Conservation (phyloP, 2,113 vertebrate species). For the Plestiodon gilberti region DNA sequence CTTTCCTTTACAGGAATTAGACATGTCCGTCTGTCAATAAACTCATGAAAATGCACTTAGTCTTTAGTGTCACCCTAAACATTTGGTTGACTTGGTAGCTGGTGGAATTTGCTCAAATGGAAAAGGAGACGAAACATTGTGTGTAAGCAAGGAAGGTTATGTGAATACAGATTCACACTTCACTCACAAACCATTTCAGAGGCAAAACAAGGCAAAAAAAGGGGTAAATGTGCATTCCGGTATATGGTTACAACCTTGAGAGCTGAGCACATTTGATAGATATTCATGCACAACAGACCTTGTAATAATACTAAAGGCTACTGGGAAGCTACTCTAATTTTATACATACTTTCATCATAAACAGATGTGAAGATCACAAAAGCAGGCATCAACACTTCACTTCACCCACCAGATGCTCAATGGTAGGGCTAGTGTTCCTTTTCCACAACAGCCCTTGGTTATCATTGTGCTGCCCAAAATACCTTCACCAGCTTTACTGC, state of each 20-base stretch:
- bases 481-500: background rate
- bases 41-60: background rate
- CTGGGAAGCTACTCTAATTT: background rate
- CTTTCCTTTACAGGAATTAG: background rate
- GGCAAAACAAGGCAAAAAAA: background rate
- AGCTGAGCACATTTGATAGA: background rate
- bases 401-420: background rate
- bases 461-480: background rate
- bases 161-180: background rate
- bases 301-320: background rate
- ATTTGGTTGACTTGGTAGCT: background rate
- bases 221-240: no score
- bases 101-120: background rate
- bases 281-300: background rate
- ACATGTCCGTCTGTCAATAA: constrained; percentile 10
- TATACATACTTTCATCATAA: background rate
- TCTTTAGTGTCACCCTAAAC: background rate
- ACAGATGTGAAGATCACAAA: background rate
- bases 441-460: background rate
- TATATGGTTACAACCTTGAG: background rate
- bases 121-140: background rate
- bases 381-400: background rate
- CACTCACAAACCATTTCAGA: background rate
- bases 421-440: background rate
- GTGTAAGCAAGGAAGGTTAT: background rate